Percentiles rank a stretch among this genome's conserved stretches.
Conservation (phyloP, 2,888 invertebrate species). For the Napeogenes sylphis region DNA sequence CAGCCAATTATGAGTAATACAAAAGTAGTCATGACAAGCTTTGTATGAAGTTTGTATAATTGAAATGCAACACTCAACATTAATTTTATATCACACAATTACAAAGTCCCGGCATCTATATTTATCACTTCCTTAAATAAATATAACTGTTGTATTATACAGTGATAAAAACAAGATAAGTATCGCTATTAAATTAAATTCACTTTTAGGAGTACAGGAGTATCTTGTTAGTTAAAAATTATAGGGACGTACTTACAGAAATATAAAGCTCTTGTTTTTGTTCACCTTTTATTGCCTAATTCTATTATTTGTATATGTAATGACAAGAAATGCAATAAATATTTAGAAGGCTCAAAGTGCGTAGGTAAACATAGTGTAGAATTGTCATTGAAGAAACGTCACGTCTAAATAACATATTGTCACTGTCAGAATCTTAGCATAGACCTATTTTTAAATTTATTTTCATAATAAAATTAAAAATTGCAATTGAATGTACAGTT, state of each 20-base stretch:
- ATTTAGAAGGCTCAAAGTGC: slow-evolving; percentile 14
- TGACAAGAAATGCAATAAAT: neutral
- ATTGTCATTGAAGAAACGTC: slow-evolving; percentile 21
- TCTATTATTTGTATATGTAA: slow-evolving; percentile 5
- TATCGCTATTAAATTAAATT: neutral
- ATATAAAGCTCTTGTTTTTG: neutral
- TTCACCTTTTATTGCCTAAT: neutral
- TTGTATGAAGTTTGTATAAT: neutral
- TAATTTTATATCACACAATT: neutral
- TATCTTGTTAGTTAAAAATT: neutral
- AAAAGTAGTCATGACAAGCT: neutral
- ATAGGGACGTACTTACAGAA: neutral
- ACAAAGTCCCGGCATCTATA: neutral
- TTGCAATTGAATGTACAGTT: too few relatives aligned
- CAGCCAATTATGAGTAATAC: slow-evolving; percentile 1
- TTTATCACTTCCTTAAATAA: neutral
- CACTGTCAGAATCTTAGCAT: slow-evolving; percentile 11
- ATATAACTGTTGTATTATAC: neutral
- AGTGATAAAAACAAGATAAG: slow-evolving; percentile 5
- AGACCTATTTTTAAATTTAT: slow-evolving; percentile 4
- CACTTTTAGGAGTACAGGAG: neutral
- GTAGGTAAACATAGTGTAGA: slow-evolving; percentile 20
- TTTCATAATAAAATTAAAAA: too few relatives aligned
- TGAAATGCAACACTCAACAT: too few relatives aligned
- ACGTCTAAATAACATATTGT: slow-evolving; percentile 8